Conservation (phyloP, 2,888 invertebrate genomes). For the Apotomis betuletana region DNA sequence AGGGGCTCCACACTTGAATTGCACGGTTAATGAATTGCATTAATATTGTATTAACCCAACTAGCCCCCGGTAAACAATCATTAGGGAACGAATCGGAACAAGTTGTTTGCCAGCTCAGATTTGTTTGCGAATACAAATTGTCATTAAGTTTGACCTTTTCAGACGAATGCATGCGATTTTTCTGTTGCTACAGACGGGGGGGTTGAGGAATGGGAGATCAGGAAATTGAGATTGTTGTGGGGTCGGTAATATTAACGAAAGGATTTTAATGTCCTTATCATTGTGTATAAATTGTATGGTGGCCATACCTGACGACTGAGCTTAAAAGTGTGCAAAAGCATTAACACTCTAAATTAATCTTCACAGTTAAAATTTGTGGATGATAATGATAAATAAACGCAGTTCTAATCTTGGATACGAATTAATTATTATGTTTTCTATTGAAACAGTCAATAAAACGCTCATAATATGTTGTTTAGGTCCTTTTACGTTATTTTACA, state of each 20-base stretch:
- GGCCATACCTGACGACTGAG: too few species aligned
- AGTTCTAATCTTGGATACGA: too few species aligned
- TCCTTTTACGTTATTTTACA: slow-evolving; percentile 16
- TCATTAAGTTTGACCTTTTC: slow-evolving; percentile 55
- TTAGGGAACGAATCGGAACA: slow-evolving; percentile 64
- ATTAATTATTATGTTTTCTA: too few species aligned
- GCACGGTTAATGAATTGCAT: slow-evolving; percentile 84
- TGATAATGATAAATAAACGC: too few species aligned
- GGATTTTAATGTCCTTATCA: too few species aligned
- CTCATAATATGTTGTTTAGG: too few species aligned
- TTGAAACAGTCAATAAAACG: too few species aligned
- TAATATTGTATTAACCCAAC: slow-evolving; percentile 83
- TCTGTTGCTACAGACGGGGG: background rate
- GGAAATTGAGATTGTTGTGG: slow-evolving; percentile 14
- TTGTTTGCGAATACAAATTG: slow-evolving; percentile 82
- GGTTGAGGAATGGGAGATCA: slow-evolving; percentile 6
- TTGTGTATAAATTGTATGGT: too few species aligned
- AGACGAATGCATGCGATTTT: slow-evolving; percentile 30
- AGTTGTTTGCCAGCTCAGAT: slow-evolving; percentile 70
- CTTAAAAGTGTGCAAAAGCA: too few species aligned
- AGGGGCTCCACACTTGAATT: slow-evolving; percentile 68
- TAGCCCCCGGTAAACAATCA: slow-evolving; percentile 80
- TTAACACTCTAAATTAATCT: too few species aligned
- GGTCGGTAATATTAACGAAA: too few species aligned
- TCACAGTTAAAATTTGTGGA: too few species aligned